A percentile compares a stretch with the other conserved stretches of the same genome.
These are phyloP conservation scores for Oncorhynchus keta DNA, from an alignment of 2,113 vertebrate species.

Conservation along the genomic window DNA sequence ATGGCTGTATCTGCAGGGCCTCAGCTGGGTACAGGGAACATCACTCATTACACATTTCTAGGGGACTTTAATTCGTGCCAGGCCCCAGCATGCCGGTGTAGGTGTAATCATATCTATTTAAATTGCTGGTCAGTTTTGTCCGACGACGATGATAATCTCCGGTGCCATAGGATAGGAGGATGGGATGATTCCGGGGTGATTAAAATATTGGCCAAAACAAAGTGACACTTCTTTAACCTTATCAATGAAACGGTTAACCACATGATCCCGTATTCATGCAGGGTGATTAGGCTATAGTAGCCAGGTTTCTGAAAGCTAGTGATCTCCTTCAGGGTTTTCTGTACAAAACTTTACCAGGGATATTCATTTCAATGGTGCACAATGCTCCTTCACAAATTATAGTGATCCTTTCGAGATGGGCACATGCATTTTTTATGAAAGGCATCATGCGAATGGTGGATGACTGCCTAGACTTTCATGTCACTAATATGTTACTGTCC, in stretches of 20 bases:
- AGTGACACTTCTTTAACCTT: constrained; percentile 71
- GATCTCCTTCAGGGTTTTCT: constrained; percentile 10
- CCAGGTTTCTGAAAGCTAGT: constrained; percentile 24
- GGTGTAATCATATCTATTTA: constrained; percentile 79
- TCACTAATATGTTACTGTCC: constrained; percentile 64
- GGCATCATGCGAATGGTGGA: constrained; percentile 61
- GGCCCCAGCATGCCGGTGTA: constrained; percentile 68
- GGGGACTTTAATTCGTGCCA: constrained; percentile 64
- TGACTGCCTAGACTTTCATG: constrained; percentile 61
- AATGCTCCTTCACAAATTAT: too few relatives aligned
- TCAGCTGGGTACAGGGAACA: constrained; percentile 77
- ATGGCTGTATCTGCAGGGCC: constrained; percentile 71
- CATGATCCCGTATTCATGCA: constrained; percentile 55
- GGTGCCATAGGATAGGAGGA: constrained; percentile 44
- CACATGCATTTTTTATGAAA: constrained; percentile 70
- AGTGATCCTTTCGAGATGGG: neutral
- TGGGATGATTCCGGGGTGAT: constrained; percentile 65
- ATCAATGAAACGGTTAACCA: constrained; percentile 60
- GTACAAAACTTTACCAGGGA: too few relatives aligned
- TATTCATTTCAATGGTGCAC: too few relatives aligned
- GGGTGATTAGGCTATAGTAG: constrained; percentile 37
- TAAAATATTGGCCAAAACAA: constrained; percentile 66
- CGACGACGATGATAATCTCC: constrained; percentile 39
- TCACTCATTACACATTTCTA: constrained; percentile 77
- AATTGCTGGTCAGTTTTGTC: constrained; percentile 72